These are phyloP conservation scores for Fratercula arctica DNA, from an alignment of 2,797 vertebrate species.

Conservation along the genomic window DNA sequence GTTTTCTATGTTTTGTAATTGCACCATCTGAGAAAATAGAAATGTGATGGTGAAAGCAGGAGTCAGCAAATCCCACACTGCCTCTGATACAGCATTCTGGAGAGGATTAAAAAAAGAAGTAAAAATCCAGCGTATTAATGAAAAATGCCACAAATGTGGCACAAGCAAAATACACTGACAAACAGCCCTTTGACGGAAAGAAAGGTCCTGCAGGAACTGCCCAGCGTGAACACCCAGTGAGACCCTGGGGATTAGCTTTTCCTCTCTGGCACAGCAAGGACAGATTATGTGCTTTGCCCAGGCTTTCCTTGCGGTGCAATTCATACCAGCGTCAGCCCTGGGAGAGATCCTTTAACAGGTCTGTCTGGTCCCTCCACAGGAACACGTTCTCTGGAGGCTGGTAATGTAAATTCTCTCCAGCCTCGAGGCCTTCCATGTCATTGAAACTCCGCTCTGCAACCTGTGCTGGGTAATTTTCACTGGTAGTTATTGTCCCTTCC, in stretches of 20 bases:
- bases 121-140: neutral
- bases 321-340: neutral
- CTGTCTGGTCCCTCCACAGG: fast-evolving
- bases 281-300: neutral
- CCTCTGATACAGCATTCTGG: neutral
- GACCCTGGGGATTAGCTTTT: neutral
- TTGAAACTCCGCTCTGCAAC: neutral
- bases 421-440: neutral
- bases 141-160: neutral
- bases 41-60: neutral
- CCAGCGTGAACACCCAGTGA: neutral
- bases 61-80: neutral
- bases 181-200: neutral
- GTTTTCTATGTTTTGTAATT: neutral
- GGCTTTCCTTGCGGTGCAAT: neutral
- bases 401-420: neutral
- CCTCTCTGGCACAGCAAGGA: neutral
- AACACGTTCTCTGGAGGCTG: neutral
- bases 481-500: neutral
- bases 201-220: neutral
- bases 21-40: neutral
- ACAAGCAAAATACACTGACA: neutral
- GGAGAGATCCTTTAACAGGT: neutral
- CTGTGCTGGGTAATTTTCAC: neutral
- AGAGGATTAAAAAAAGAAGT: neutral